Evolutionary conservation across 2,797 vertebrate genomes (phyloP).

Genomic region (Syngnathus rostellatus): DNA sequence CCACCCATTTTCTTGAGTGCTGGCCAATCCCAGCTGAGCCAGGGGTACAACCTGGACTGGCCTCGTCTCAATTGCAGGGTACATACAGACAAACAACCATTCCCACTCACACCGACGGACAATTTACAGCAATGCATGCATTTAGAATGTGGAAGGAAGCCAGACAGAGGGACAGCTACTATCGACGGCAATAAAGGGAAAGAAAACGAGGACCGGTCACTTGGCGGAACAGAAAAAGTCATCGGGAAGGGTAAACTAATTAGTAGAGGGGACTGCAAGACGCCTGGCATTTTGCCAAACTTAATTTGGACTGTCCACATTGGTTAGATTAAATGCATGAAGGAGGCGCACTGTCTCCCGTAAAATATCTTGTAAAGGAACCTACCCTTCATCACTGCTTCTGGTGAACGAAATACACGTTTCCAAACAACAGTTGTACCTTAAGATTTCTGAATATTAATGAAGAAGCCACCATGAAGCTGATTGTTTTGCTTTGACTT

Average conservation of each 20-base stretch:
- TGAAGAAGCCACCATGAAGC: too few species aligned
- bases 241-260: slow-evolving; percentile 44
- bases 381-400: not conserved
- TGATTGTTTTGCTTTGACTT: too few species aligned
- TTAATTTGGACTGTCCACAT: slow-evolving; percentile 51
- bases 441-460: too few species aligned
- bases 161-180: not conserved
- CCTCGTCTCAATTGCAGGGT: too few species aligned
- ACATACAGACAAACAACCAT: not conserved
- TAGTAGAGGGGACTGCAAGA: slow-evolving; percentile 32
- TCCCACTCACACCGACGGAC: not conserved
- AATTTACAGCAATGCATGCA: not conserved
- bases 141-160: not conserved
- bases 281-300: slow-evolving; percentile 59
- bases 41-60: too few species aligned
- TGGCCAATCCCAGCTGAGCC: not conserved
- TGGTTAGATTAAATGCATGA: slow-evolving; percentile 26
- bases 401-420: not conserved
- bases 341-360: slow-evolving; percentile 11
- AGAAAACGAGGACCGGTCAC: slow-evolving; percentile 30
- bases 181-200: not conserved
- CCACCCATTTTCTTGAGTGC: not conserved
- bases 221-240: slow-evolving; percentile 43
- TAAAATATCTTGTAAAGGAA: not conserved
- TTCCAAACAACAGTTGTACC: not conserved